Conservation (phyloP, 2,797 vertebrate genomes). For the Pygocentrus nattereri region DNA sequence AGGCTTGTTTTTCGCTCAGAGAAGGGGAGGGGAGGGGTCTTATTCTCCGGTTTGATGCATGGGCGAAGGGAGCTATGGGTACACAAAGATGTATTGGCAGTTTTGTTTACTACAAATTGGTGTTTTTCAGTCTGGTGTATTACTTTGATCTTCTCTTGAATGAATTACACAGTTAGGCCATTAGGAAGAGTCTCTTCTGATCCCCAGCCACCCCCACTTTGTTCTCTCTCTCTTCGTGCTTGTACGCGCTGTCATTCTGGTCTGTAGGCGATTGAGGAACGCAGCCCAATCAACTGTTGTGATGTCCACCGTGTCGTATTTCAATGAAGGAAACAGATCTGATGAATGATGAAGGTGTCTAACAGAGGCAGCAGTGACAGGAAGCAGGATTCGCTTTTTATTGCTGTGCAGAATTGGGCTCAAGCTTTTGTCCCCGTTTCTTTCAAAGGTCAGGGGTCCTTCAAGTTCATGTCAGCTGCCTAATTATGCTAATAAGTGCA, state of each 20-base stretch:
- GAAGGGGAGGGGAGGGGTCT: not conserved
- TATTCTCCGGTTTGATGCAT: not conserved
- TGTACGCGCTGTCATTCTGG: not conserved
- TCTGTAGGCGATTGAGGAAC: not conserved
- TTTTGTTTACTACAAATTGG: not conserved
- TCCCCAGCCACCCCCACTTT: not conserved
- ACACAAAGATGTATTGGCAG: not conserved
- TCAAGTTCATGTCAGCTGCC: not conserved
- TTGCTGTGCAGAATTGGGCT: not conserved
- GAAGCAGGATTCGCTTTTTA: not conserved
- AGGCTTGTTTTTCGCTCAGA: not conserved
- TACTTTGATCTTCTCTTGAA: conserved; percentile 1
- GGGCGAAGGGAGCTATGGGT: not conserved
- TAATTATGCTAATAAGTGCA: conserved; percentile 2
- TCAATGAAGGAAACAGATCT: not conserved
- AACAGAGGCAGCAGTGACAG: not conserved
- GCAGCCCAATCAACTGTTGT: not conserved
- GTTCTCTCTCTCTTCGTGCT: not conserved
- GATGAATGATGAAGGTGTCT: not conserved
- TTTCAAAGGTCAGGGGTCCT: not conserved
- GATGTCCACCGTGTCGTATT: not conserved
- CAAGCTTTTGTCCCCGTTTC: not conserved
- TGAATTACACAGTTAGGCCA: not conserved
- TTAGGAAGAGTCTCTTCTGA: not conserved
- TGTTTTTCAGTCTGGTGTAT: not conserved